These are phyloP conservation scores for Myioborus melanocephalus DNA, from an alignment of 2,797 vertebrate genomes.

Conservation along the genomic window DNA sequence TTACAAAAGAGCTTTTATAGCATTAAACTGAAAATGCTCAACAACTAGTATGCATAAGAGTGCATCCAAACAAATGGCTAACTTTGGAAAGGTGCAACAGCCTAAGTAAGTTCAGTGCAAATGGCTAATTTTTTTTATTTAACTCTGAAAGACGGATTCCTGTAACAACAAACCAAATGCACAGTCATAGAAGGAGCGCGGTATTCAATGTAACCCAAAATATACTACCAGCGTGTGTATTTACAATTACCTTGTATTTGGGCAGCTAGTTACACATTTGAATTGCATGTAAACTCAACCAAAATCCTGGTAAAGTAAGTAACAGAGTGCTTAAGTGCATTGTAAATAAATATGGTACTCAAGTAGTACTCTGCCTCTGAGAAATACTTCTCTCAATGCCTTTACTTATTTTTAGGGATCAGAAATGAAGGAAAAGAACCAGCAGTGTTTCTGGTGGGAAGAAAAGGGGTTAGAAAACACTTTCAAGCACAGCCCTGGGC, in stretches of 20 bases:
- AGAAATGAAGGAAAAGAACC: conserved; percentile 4
- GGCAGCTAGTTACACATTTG: background rate
- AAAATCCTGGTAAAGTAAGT: conserved; percentile 45
- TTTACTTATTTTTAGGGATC: background rate
- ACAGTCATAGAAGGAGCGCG: background rate
- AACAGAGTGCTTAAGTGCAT: conserved; percentile 59
- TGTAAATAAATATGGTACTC: conserved; percentile 59
- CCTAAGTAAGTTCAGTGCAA: conserved; percentile 75
- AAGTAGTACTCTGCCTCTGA: conserved; percentile 20
- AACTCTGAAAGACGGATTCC: conserved; percentile 16
- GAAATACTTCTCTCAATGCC: background rate
- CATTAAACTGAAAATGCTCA: conserved; percentile 59
- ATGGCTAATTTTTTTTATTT: conserved; percentile 50
- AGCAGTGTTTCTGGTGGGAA: background rate
- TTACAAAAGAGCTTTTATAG: conserved; percentile 53
- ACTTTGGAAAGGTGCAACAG: conserved; percentile 78
- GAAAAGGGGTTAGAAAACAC: background rate
- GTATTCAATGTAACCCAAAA: conserved; percentile 7
- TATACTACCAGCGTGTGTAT: conserved; percentile 14
- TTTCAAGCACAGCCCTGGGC: background rate
- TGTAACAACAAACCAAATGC: conserved; percentile 41
- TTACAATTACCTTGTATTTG: conserved; percentile 38
- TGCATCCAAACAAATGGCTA: conserved; percentile 59
- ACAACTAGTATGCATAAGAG: conserved; percentile 47
- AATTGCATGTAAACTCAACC: conserved; percentile 41